These are phyloP conservation scores for Loriculus beryllinus DNA, from an alignment of 2,797 vertebrate species.

Conservation along the genomic window DNA sequence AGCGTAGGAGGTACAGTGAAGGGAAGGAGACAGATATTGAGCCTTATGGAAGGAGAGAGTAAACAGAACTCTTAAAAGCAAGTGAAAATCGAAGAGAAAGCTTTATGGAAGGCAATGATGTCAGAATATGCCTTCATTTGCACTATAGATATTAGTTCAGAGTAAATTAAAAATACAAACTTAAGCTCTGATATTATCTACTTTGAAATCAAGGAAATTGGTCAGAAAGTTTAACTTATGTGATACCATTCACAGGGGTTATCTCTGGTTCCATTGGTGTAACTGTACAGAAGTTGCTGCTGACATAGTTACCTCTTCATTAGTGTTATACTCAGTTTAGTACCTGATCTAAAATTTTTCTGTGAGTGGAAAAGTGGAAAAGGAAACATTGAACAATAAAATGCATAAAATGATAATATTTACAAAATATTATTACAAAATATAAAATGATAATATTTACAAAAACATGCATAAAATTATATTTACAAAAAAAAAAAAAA, in stretches of 20 bases:
- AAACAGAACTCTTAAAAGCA: not conserved
- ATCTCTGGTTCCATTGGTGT: not conserved
- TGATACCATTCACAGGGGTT: not conserved
- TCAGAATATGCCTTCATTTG: not conserved
- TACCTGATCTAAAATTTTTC: not conserved
- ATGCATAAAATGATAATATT: not conserved
- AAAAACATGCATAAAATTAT: not conserved
- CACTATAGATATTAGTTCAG: not conserved
- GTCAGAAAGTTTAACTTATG: not conserved
- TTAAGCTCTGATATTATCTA: not conserved
- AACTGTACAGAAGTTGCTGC: not conserved
- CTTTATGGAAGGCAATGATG: not conserved
- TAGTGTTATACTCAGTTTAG: not conserved
- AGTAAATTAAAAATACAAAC: not conserved
- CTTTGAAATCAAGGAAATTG: not conserved
- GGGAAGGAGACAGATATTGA: not conserved
- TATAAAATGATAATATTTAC: not conserved
- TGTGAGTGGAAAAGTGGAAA: not conserved
- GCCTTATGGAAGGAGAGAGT: not conserved
- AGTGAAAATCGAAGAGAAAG: not conserved
- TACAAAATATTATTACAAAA: no score
- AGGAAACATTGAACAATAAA: not conserved
- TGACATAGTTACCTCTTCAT: not conserved
- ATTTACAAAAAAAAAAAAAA: not conserved
- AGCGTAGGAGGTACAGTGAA: not conserved